Evolutionary conservation across 1,140 invertebrate genomes (phyloP).

Genomic region (Drosophila erecta): DNA sequence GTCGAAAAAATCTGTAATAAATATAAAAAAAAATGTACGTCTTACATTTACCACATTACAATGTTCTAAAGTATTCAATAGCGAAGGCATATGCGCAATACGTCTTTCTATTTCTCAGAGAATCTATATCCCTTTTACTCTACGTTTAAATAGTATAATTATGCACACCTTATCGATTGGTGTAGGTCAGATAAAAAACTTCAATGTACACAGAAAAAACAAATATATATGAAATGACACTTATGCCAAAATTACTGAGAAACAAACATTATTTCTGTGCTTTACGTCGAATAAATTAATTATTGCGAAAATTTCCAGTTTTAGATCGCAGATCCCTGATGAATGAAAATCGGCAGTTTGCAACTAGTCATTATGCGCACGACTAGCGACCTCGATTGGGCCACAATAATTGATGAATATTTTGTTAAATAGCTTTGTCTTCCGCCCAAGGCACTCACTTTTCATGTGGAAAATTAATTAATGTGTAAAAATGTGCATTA

Average conservation of each 20-base stretch:
- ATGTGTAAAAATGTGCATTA: constrained; percentile 60
- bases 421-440: constrained; percentile 41
- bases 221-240: background rate
- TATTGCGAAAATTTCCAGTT: background rate
- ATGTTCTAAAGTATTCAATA: no score
- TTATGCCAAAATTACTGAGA: no score
- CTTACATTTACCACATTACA: no score
- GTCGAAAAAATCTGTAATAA: no score
- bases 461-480: constrained; percentile 62
- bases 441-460: constrained; percentile 19
- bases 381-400: constrained; percentile 26
- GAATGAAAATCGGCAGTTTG: background rate
- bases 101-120: no score
- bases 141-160: no score
- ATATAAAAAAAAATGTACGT: no score
- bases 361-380: constrained; percentile 36
- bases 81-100: no score
- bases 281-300: background rate
- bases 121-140: no score
- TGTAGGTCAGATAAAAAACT: no score
- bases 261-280: no score
- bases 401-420: constrained; percentile 61
- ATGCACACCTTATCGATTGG: background rate
- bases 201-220: background rate
- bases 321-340: constrained; percentile 5